Conservation (phyloP, 2,113 vertebrate genomes). For the Canis aureus region DNA sequence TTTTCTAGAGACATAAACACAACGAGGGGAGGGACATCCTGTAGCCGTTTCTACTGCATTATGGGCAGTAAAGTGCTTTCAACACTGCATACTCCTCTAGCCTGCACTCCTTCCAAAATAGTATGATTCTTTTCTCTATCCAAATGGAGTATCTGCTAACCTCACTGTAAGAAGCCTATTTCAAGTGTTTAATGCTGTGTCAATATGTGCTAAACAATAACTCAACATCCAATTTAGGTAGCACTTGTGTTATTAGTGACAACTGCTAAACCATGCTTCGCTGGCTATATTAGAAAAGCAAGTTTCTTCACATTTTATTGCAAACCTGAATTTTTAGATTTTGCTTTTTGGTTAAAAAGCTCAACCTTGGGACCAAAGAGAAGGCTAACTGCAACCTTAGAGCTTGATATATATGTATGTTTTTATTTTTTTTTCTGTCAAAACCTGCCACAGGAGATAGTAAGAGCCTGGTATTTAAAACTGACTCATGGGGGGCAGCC, state of each 20-base stretch:
- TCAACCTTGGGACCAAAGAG: neutral
- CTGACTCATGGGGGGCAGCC: neutral
- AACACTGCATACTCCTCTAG: neutral
- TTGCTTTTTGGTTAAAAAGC: slow-evolving; percentile 32
- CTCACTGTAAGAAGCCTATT: neutral
- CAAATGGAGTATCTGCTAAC: neutral
- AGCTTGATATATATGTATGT: neutral
- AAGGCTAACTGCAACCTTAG: neutral
- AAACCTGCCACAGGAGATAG: neutral
- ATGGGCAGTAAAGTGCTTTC: neutral
- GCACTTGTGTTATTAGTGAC: neutral
- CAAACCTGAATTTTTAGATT: slow-evolving; percentile 8
- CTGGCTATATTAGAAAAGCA: slow-evolving; percentile 1
- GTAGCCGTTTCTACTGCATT: neutral
- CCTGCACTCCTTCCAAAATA: neutral
- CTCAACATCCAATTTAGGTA: neutral
- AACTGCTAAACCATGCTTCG: neutral
- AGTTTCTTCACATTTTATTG: neutral
- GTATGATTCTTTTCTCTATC: neutral
- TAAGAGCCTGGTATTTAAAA: neutral
- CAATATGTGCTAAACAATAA: neutral
- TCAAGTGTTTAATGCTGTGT: neutral
- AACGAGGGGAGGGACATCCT: neutral
- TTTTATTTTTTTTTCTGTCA: neutral
- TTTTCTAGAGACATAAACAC: slow-evolving; percentile 25